Conservation (phyloP, 2,113 vertebrate species). For the Tachycineta bicolor region DNA sequence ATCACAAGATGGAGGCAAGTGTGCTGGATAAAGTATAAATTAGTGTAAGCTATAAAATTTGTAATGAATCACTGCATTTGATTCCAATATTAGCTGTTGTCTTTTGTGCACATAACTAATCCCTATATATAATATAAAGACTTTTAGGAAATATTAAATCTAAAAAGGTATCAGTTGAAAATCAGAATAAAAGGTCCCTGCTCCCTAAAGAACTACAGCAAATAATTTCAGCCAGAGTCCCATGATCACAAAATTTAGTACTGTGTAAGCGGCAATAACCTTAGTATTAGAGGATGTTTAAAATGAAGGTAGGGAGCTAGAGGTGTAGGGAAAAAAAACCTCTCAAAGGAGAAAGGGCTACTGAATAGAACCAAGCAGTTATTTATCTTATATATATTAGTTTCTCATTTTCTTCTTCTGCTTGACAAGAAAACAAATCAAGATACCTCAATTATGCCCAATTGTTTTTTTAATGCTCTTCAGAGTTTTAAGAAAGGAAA, state of each 20-base stretch:
- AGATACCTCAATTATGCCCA: fast-evolving
- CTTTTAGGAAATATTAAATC: not conserved
- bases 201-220: not conserved
- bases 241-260: not conserved
- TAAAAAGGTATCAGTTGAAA: not conserved
- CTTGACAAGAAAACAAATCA: not conserved
- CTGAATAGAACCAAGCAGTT: not conserved
- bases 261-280: fast-evolving
- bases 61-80: not conserved
- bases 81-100: not conserved
- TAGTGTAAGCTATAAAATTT: not conserved
- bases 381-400: not conserved
- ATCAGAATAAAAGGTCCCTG: not conserved
- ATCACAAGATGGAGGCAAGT: not conserved
- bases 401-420: not conserved
- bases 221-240: not conserved
- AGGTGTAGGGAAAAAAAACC: not conserved
- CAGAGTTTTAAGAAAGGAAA: not conserved
- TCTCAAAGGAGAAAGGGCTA: not conserved
- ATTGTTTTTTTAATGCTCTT: not conserved
- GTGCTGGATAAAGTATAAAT: not conserved
- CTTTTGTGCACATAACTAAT: not conserved
- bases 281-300: not conserved
- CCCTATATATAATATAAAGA: not conserved
- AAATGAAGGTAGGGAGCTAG: not conserved